A percentile compares a stretch with the other conserved stretches of the same genome.
phyloP scores from a whole-genome alignment of 2,797 vertebrate genomes.

The Enteromius argenteus region DNA sequence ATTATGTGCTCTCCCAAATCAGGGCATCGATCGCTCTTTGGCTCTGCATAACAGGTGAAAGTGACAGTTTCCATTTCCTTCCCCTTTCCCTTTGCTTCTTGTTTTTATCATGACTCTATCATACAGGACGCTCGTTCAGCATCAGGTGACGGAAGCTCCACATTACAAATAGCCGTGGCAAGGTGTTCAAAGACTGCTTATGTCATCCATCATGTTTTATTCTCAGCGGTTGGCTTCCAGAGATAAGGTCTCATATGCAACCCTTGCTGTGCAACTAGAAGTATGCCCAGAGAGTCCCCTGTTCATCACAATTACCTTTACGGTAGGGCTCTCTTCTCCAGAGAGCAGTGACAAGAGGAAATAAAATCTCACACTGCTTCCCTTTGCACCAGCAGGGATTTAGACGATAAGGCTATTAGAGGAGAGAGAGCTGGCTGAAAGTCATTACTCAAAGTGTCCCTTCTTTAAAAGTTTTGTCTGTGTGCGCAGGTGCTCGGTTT shows the following conservation, averaged over 20 bases:
- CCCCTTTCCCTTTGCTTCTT: neutral
- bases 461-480: conserved; percentile 23
- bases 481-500: conserved; percentile 9
- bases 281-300: conserved; percentile 42
- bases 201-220: conserved; percentile 54
- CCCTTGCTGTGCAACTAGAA: conserved; percentile 32
- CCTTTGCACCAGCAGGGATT: conserved; percentile 40
- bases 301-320: conserved; percentile 53
- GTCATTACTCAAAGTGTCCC: conserved; percentile 41
- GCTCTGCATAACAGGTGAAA: neutral
- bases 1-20: neutral
- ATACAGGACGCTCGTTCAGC: neutral
- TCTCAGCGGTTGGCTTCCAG: conserved; percentile 22
- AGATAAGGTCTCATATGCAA: conserved; percentile 8
- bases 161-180: conserved; percentile 15
- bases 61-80: conserved; percentile 6
- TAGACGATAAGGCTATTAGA: conserved; percentile 48
- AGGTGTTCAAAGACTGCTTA: conserved; percentile 33
- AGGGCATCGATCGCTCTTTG: neutral
- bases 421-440: neutral
- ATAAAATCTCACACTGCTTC: conserved; percentile 46
- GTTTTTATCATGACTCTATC: conserved; percentile 36
- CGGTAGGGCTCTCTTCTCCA: conserved; percentile 42
- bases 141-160: conserved; percentile 10
- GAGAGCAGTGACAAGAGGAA: conserved; percentile 45